These are phyloP conservation scores for Sebastiscus tertius DNA, from an alignment of 2,797 vertebrate genomes.

Conservation along the genomic window DNA sequence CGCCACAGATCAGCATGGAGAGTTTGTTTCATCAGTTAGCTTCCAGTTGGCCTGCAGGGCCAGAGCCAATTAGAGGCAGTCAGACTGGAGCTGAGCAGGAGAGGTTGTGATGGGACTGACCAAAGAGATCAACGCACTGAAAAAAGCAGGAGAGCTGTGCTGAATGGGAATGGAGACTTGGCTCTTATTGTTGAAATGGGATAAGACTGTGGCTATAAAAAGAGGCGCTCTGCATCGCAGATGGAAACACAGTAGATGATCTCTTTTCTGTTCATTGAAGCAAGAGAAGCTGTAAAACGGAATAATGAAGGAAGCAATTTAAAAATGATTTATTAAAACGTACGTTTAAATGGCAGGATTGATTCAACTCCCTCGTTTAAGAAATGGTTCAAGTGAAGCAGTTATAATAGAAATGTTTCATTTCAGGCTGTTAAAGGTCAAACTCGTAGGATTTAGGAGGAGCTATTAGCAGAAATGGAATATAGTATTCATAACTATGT, in stretches of 20 bases:
- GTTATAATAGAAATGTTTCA: background rate
- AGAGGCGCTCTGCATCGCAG: conserved; percentile 7
- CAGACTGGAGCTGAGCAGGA: conserved; percentile 54
- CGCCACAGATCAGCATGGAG: conserved; percentile 30
- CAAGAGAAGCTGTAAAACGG: conserved; percentile 1
- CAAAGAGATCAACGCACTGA: conserved; percentile 52
- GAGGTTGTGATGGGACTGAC: conserved; percentile 66
- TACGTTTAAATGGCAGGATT: background rate
- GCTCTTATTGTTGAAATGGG: conserved; percentile 11
- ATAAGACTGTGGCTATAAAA: conserved; percentile 26
- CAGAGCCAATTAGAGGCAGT: conserved; percentile 71
- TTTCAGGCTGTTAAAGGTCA: background rate
- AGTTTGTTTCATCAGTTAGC: conserved; percentile 41
- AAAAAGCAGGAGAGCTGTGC: conserved; percentile 28
- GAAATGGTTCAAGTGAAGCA: background rate
- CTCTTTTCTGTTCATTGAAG: conserved; percentile 16
- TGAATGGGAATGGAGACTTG: conserved; percentile 25
- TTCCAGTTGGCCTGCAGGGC: conserved; percentile 61
- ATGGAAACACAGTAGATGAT: conserved; percentile 11
- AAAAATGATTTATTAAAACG: background rate
- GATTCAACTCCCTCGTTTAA: background rate
- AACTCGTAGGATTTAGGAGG: background rate
- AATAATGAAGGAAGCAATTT: conserved; percentile 4
- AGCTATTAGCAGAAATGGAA: background rate
- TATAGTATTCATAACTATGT: background rate